Conservation (phyloP, 2,888 invertebrate genomes). For the Drosophila paracracens region DNA sequence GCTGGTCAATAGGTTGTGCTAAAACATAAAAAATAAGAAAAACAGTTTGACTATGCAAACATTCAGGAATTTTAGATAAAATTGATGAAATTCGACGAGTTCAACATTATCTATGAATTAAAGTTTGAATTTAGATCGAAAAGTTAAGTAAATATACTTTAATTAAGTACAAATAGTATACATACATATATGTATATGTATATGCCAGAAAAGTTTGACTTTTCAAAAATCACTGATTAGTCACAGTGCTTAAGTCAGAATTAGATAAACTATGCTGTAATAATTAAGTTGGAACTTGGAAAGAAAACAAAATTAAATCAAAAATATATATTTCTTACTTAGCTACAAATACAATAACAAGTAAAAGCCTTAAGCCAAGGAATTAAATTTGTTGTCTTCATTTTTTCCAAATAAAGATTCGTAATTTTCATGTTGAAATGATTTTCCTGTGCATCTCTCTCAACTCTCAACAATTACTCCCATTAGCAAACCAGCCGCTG, state of each 20-base stretch:
- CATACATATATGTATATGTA: too few species aligned
- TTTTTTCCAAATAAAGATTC: background rate
- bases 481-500: constrained; percentile 1
- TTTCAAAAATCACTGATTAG: background rate
- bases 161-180: too few species aligned
- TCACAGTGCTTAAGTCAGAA: background rate
- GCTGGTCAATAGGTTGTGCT: background rate
- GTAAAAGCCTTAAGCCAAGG: background rate
- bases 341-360: background rate
- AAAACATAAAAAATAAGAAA: background rate
- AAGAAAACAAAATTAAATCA: background rate
- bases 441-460: background rate
- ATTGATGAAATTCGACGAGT: background rate
- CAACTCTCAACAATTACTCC: background rate
- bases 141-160: too few species aligned
- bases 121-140: background rate
- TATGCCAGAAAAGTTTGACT: background rate
- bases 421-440: background rate
- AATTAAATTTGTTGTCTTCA: background rate
- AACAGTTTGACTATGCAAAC: background rate
- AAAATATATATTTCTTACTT: background rate
- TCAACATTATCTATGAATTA: background rate
- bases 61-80: background rate
- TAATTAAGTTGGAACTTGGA: too few species aligned
- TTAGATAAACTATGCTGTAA: background rate